Evolutionary conservation across 2,797 vertebrate genomes (phyloP), one percentile per base, ranked within the genome.

Genomic region (Sebastes aleutianus): DNA sequence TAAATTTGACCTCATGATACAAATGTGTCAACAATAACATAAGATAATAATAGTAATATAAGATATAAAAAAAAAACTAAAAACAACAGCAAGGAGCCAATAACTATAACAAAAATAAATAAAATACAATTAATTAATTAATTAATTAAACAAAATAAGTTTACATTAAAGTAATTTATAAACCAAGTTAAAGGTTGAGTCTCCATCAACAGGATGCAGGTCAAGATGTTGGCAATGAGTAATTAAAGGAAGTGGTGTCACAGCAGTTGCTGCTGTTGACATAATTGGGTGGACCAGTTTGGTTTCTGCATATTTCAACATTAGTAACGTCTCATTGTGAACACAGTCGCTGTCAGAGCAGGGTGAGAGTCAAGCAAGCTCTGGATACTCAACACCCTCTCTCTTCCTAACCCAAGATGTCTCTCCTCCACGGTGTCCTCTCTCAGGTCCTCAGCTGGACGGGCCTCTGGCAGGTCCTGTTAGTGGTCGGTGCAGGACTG

Each of bases 371-470:
- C 18, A 13, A 18, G 4, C 26, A 27, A 13, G 6, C 5, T 65
- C 56, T 36, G 20, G 2, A 29, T 31, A 18, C 43, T 47, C 16
- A 0, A 18, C 43, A 18, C 3, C 50, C 8, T 67, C n/a, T 31
- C n/a, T 31, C 36, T 62, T 22, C 20, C 34, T 27, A 0, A 1
- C n/a, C 5, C 71, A 39, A 16, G 50, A 91, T 92, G 90, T 6
- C 83, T 76, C 11, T 92, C 54, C 70, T 93, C 24, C 64, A 29
- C 13, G 53, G 34, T 2, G 64, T 74, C 82, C 70, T 89, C 36
- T 67, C 32, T 32, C 81, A 12, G 26, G 47, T 83, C 24, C 29
- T 90, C 78, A 75, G 77, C 72, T 89, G 79, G 87, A 57, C 31
- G 0, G 6, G 84, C 34, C 43, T 87, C 27, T 56, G 31, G 18